Conservation (phyloP, 2,113 vertebrate genomes). For the Epinephelus cyanopodus region DNA sequence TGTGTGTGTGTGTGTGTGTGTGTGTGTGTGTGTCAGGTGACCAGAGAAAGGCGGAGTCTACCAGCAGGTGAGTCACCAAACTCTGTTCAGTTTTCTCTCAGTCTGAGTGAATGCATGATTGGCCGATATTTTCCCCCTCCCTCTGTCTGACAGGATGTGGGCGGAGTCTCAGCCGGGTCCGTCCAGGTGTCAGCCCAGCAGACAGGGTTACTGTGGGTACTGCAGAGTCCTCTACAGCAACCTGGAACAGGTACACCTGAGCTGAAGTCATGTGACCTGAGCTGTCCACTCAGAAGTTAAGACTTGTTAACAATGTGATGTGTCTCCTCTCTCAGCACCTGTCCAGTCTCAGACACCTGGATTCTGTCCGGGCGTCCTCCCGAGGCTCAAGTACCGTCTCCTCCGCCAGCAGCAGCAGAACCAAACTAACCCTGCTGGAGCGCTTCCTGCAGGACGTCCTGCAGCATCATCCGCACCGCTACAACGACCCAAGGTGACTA, state of each 20-base stretch:
- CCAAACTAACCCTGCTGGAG: conserved; percentile 87
- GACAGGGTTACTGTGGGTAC: conserved; percentile 93
- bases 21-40: conserved; percentile 42
- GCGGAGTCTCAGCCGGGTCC: conserved; percentile 74
- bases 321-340: conserved; percentile 86
- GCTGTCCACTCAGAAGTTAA: neutral
- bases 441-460: conserved; percentile 94
- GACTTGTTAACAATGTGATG: neutral
- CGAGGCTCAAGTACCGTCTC: conserved; percentile 65
- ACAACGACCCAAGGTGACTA: conserved; percentile 88
- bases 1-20: neutral
- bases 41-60: conserved; percentile 38
- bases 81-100: too few relatives aligned
- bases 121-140: neutral
- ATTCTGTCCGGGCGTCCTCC: conserved; percentile 83
- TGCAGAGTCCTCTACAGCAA: conserved; percentile 90
- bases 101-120: neutral
- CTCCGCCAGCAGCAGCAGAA: conserved; percentile 68
- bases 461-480: conserved; percentile 89
- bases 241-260: conserved; percentile 89
- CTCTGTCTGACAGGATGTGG: conserved; percentile 60
- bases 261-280: neutral
- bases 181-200: conserved; percentile 77
- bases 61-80: conserved; percentile 67
- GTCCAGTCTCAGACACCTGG: conserved; percentile 89